Evolutionary conservation across 2,113 vertebrate species (phyloP).

Genomic region (Brienomyrus brachyistius): DNA sequence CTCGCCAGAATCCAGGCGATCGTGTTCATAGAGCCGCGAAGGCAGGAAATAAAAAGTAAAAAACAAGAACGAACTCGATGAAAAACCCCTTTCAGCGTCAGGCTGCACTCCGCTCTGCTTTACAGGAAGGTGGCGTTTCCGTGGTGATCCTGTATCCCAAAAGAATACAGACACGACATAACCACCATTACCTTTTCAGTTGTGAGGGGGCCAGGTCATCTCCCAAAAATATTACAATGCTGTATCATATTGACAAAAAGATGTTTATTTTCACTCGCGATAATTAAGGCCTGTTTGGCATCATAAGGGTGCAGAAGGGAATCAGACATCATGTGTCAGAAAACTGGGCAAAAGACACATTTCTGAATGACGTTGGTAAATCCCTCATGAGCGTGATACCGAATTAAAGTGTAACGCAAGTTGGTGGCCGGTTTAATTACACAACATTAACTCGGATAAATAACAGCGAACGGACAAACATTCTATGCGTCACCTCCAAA

Average conservation of each 20-base stretch:
- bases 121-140: not conserved
- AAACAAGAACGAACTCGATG: not conserved
- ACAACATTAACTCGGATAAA: conserved; percentile 54
- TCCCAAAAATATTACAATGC: not conserved
- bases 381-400: not conserved
- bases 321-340: not conserved
- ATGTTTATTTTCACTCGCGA: not conserved
- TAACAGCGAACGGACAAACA: conserved; percentile 39
- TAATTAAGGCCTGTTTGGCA: not conserved
- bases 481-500: conserved; percentile 42
- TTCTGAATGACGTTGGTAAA: conserved; percentile 10
- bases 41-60: conserved; percentile 18
- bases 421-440: conserved; percentile 59
- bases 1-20: conserved; percentile 7
- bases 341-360: conserved; percentile 22
- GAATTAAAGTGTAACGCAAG: conserved; percentile 40
- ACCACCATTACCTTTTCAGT: not conserved
- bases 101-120: not conserved
- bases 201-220: not conserved
- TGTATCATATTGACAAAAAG: not conserved
- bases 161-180: not conserved
- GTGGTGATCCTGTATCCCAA: not conserved
- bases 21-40: conserved; percentile 32
- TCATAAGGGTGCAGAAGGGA: not conserved
- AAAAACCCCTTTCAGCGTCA: not conserved